Percentiles rank a stretch among this genome's conserved stretches.
phyloP scores from a whole-genome alignment of 2,113 vertebrate genomes.

The Argyrosomus japonicus region DNA sequence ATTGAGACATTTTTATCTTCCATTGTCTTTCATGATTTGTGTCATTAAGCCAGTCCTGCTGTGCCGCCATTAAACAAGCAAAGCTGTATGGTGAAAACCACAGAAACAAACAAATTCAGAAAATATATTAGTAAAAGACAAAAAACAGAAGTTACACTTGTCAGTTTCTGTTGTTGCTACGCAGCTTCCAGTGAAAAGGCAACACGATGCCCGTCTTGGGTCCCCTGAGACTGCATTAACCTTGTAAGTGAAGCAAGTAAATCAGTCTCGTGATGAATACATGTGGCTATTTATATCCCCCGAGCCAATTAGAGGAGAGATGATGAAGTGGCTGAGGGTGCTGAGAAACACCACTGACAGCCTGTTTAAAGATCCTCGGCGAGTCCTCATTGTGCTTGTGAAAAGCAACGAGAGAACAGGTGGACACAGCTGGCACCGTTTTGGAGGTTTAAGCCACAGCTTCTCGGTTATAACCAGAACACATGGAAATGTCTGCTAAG shows the following conservation, averaged over 20 bases:
- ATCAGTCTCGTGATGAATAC: constrained; percentile 67
- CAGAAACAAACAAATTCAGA: neutral
- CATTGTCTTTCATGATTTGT: neutral
- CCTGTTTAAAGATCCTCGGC: constrained; percentile 36
- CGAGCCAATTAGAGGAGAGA: constrained; percentile 74
- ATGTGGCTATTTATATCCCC: constrained; percentile 77
- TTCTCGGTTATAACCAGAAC: neutral
- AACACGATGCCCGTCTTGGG: constrained; percentile 8
- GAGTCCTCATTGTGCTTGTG: neutral
- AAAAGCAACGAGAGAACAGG: constrained; percentile 15
- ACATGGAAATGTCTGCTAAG: neutral
- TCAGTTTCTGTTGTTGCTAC: constrained; percentile 6
- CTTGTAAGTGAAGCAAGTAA: constrained; percentile 75
- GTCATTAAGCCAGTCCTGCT: neutral
- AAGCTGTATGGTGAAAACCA: neutral
- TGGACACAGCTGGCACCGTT: constrained; percentile 5
- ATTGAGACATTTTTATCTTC: neutral
- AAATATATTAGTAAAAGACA: neutral
- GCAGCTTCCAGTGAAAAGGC: constrained; percentile 12
- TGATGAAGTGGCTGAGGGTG: constrained; percentile 64
- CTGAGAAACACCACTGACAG: constrained; percentile 48
- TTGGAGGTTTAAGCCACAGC: neutral
- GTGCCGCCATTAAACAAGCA: neutral
- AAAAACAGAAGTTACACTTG: neutral
- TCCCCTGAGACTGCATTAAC: constrained; percentile 65